Base-by-base conservation (phyloP, 1,140 invertebrate genomes). In the Drosophila kohkoa region DNA sequence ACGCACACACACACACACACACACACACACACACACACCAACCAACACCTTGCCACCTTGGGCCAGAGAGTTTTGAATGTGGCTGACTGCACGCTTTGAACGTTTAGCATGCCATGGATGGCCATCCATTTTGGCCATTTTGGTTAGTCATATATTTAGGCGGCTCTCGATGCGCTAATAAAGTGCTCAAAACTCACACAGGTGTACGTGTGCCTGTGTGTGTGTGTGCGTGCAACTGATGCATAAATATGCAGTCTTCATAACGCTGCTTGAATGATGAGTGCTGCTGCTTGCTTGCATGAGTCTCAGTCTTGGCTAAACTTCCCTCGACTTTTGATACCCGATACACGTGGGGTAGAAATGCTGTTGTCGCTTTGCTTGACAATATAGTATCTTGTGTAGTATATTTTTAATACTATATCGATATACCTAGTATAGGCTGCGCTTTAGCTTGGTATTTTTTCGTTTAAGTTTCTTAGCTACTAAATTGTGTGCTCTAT, bases 161-260 rank as follows among this genome's bases (percentile, higher is more conserved):
- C 67, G 68, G 73, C 52, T 59, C 52, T 59, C 73, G 60, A 75
- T 75, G 59, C 68, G 70, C 65, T 72, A 82, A 83, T 83, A 69
- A 62, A 82, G 64, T 76, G 77, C 52, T 77, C 57, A 78, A 35
- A 69, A 67, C 30, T 45, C 52, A 66, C 57, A 48, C 46, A 16
- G 7, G 7, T 20, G 13, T 5, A 48, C 41, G 59, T 45, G 48
- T 59, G 35, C 25, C 15, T 46, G 16, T 38, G 30, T 64, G 28
- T 52, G 57, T 62, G 45, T 76, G 77, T 88, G 83, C 77, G 83
- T 88, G 83, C 67, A 67, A 65, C 73, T 88, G 57, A 75, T 88
- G 77, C 83, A 87, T 87, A 88, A 87, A 82, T 68, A 88, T 88
- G 64, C 76, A 58, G 15, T 8, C 46, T 65, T 59, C 83, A 77